Evolutionary conservation across 2,888 invertebrate genomes (phyloP).

Genomic region (Trisateles emortualis): DNA sequence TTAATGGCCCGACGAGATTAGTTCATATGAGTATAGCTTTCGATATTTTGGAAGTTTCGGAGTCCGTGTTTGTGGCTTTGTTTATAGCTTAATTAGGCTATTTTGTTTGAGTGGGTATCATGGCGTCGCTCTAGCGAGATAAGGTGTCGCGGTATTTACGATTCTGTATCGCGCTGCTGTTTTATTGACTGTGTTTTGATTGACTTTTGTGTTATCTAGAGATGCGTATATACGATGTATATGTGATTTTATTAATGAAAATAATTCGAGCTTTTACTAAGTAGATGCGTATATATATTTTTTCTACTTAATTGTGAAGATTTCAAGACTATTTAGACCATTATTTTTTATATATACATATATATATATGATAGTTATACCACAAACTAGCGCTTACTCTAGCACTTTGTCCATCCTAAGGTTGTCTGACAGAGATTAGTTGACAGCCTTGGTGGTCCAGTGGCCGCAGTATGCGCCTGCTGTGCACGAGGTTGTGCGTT

Average conservation of each 20-base stretch:
- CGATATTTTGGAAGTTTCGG: slow-evolving; percentile 78
- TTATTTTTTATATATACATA: too few species aligned
- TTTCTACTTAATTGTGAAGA: background rate
- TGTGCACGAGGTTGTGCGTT: too few species aligned
- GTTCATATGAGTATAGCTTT: slow-evolving; percentile 50
- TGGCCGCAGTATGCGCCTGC: too few species aligned
- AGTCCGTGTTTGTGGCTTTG: slow-evolving; percentile 83
- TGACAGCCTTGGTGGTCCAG: too few species aligned
- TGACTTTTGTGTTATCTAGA: slow-evolving; percentile 55
- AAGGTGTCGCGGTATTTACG: slow-evolving; percentile 85
- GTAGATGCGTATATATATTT: background rate
- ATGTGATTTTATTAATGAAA: background rate
- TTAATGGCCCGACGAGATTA: slow-evolving; percentile 83
- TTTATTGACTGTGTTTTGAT: slow-evolving; percentile 71
- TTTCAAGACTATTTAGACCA: too few species aligned
- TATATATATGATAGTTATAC: too few species aligned
- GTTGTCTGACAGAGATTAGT: too few species aligned
- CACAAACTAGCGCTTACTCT: too few species aligned
- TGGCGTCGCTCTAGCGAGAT: slow-evolving; percentile 79
- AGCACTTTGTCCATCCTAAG: too few species aligned
- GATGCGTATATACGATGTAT: slow-evolving; percentile 8
- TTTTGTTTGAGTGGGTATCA: slow-evolving; percentile 82
- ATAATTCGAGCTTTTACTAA: background rate
- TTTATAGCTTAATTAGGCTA: slow-evolving; percentile 87
- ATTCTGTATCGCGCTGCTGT: slow-evolving; percentile 69